These are phyloP conservation scores for Falco columbarius DNA, from an alignment of 2,797 vertebrate species.

Conservation along the genomic window DNA sequence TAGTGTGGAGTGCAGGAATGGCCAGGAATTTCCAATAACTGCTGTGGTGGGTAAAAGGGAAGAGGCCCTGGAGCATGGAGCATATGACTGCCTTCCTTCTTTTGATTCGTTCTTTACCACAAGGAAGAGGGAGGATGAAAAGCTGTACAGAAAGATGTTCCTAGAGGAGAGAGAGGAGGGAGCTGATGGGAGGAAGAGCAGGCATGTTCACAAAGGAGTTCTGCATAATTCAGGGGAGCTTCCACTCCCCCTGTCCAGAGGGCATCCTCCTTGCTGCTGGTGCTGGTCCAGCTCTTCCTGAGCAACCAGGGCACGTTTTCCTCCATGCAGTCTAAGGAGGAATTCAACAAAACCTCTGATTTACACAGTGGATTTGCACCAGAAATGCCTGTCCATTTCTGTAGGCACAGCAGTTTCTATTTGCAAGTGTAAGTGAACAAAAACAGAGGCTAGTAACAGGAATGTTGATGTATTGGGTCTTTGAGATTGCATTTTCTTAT, in stretches of 20 bases:
- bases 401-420: neutral
- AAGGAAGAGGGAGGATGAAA: neutral
- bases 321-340: neutral
- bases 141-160: neutral
- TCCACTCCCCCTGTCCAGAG: neutral
- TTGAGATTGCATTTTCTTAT: neutral
- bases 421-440: neutral
- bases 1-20: neutral
- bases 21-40: neutral
- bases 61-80: neutral
- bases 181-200: neutral
- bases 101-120: neutral
- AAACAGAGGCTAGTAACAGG: neutral
- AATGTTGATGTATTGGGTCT: neutral
- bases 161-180: neutral
- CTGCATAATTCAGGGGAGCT: neutral
- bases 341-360: neutral
- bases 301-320: neutral
- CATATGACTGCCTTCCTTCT: neutral
- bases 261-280: neutral
- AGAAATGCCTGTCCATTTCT: neutral
- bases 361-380: neutral
- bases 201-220: neutral
- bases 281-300: neutral
- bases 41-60: neutral